phyloP scores from a whole-genome alignment of 2,888 invertebrate genomes.

The Pharmacophagus antenor region DNA sequence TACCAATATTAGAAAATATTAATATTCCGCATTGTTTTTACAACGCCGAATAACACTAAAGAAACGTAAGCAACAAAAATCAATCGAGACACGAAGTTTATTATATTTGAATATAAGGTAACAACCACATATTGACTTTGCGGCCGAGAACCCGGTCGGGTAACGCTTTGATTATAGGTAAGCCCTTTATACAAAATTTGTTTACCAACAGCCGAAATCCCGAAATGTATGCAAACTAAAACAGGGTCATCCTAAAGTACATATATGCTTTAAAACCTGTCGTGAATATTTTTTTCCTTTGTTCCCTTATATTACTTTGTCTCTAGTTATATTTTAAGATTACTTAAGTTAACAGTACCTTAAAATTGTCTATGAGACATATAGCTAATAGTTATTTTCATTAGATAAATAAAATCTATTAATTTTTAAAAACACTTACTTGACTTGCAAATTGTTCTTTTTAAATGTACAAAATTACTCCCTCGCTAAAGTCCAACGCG shows the following conservation, averaged over 20 bases:
- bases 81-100: constrained; percentile 15
- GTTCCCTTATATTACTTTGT: background rate
- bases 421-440: too few species aligned
- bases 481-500: background rate
- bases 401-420: too few species aligned
- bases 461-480: background rate
- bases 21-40: background rate
- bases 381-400: too few species aligned
- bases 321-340: too few species aligned
- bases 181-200: constrained; percentile 26
- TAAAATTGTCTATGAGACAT: too few species aligned
- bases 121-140: constrained; percentile 28
- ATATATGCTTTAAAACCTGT: background rate
- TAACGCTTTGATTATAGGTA: constrained; percentile 29
- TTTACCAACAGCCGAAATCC: constrained; percentile 29
- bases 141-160: constrained; percentile 14
- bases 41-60: background rate
- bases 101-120: constrained; percentile 24
- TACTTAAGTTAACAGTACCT: too few species aligned
- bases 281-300: background rate
- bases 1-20: background rate
- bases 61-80: constrained; percentile 8
- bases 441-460: background rate
- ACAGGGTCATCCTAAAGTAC: background rate
- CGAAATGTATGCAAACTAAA: constrained; percentile 27